Evolutionary conservation across 2,888 invertebrate species (phyloP), one percentile per base, ranked within the genome.

Genomic region (Spodoptera exigua): DNA sequence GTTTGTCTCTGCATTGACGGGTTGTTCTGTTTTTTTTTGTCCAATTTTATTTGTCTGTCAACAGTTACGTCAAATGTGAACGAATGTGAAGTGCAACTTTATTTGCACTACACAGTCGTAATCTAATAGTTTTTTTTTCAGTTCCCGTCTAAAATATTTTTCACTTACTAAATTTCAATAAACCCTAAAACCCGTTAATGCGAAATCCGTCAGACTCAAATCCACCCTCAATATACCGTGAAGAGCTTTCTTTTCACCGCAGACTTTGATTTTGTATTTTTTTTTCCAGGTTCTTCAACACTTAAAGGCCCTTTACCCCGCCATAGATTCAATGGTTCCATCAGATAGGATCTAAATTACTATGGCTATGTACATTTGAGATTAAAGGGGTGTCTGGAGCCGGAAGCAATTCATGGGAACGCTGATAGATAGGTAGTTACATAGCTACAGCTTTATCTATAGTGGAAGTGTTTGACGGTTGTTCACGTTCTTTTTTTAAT

Each of bases 321-420:
- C 79, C 83, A 82, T 81, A 86, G 85, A 90, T 87, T 89, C 89
- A 89, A 89, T 88, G 89, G 85, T 79, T 76, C 86, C 84, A 85
- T 82, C 81, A 82, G 91, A 92, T 92, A 90, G 85, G 86, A 91
- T 91, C 91, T 91, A 91, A 92, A 92, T 92, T 91, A 90, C 90
- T 84, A 80, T 83, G 86, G 88, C 84, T 88, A 86, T 89, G 89
- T 88, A 88, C 91, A 90, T 90, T 86, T 86, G 85, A 89, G 90
- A 91, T 91, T 90, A 90, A 91, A 92, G 86, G 90, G 92, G 91
- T 89, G 92, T 93, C 92, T 92, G 92, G 78, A 69, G 87, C 90
- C 89, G 68, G 79, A 76, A 90, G 92, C 76, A 76, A 74, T 72
- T 70, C 67, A 73, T 72, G 72, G 69, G 67, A 65, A 67, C 69